Base-by-base conservation (phyloP, 2,797 vertebrate genomes). In the Poeciliopsis gracilis region DNA sequence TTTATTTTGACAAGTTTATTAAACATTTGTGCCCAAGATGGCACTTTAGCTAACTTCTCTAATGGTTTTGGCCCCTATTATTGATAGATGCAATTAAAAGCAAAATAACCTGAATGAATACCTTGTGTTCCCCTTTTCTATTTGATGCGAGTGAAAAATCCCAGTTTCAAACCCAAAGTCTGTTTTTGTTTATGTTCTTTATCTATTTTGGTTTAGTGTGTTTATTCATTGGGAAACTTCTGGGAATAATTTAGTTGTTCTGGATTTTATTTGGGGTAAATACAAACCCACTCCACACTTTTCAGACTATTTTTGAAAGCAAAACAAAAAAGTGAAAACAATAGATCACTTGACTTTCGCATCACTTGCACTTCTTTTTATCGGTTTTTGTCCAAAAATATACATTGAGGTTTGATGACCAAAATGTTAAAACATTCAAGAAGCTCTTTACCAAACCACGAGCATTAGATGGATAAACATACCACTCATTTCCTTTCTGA, bases 401-500 rank as follows among this genome's bases (percentile, higher is more conserved):
- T 1, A 69, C 20, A 41, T 36, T 38, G 20, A 43, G 7, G 12
- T 45, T 70, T 45, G 25, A 3, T 13, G 67, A 15, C 67, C n/a
- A 70, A 45, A 45, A 11, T 67, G 20, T 41, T 25, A 12, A 69
- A 69, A 70, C 45, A 25, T 70, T 45, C 41, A 43, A 8, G 41
- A 13, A n/a, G 38, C 28, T 3, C 41, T n/a, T 70, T 9, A n/a
- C 5, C 25, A 45, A 70, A 45, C 67, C 41, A 15, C 6, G 63
- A 74, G 66, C 75, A 7, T 5, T 16, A 11, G 38, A 75, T 8
- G 69, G 33, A 53, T 7, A 13, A 49, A 90, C 89, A 85, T 79
- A 98, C 96, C 95, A 69, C 61, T 87, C 53, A 0, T 67, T 69
- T 95, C 93, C 63, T 88, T 87, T 89, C 94, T 90, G 87, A 98